phyloP scores from a whole-genome alignment of 1,140 invertebrate species.

The Papilio polyxenes region DNA sequence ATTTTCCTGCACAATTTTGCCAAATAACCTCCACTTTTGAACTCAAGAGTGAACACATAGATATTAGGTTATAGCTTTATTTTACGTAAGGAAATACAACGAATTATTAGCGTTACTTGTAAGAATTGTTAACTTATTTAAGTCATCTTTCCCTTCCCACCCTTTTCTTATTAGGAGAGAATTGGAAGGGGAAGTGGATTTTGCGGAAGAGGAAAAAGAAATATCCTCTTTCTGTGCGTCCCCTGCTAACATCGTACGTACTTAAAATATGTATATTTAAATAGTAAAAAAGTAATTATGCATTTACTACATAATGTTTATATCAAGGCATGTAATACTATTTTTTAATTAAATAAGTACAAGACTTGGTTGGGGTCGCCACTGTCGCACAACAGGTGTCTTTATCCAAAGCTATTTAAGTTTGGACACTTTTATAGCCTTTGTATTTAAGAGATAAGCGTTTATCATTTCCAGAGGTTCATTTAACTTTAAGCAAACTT shows the following conservation, averaged over 20 bases:
- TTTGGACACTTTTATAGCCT: slow-evolving; percentile 36
- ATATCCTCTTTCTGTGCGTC: no score
- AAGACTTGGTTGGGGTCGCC: background rate
- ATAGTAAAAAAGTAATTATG: background rate
- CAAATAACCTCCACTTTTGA: background rate
- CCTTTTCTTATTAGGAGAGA: no score
- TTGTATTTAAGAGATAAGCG: slow-evolving; percentile 29
- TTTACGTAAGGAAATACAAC: no score
- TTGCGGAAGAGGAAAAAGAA: no score
- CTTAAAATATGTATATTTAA: no score
- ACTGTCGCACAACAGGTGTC: slow-evolving; percentile 19
- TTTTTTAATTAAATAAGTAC: background rate
- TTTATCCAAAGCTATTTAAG: slow-evolving; percentile 18
- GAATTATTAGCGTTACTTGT: no score
- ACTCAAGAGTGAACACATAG: background rate
- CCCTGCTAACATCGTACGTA: no score
- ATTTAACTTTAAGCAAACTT: slow-evolving; percentile 30
- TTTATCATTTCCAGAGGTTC: slow-evolving; percentile 30
- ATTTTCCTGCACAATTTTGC: slow-evolving; percentile 8
- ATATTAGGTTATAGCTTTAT: no score
- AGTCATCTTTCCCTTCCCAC: no score
- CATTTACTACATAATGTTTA: background rate
- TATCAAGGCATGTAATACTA: background rate
- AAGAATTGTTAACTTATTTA: no score
- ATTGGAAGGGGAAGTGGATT: no score